phyloP scores from a whole-genome alignment of 1,140 invertebrate genomes.

The Drosophila mojavensis region DNA sequence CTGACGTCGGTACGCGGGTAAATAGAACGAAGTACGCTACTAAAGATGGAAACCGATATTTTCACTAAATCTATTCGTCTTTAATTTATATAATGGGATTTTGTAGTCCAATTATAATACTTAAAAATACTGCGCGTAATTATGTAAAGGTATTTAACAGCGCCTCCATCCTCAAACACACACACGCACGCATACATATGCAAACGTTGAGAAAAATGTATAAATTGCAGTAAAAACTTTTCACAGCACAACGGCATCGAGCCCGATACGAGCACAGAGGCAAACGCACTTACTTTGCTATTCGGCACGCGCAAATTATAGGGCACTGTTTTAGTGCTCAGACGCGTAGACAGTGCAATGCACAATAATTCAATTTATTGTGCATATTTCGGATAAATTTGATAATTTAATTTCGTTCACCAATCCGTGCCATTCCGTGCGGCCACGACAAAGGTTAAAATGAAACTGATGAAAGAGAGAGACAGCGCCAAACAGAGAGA shows the following conservation, averaged over 20 bases:
- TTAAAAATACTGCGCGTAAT: conserved; percentile 47
- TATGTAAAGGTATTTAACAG: conserved; percentile 80
- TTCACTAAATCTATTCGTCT: conserved; percentile 38
- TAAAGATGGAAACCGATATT: conserved; percentile 69
- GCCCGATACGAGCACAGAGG: conserved; percentile 37
- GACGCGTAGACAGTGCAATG: conserved; percentile 44
- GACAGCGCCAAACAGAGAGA: conserved; percentile 28
- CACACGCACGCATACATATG: conserved; percentile 36
- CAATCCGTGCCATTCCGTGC: conserved; percentile 50
- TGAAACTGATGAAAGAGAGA: conserved; percentile 54
- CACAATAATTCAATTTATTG: conserved; percentile 68
- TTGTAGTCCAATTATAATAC: conserved; percentile 18
- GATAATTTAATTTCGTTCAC: conserved; percentile 36
- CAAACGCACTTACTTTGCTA: conserved; percentile 44
- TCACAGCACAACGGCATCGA: conserved; percentile 56
- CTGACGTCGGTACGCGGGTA: conserved; percentile 72
- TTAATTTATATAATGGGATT: conserved; percentile 62
- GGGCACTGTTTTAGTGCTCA: conserved; percentile 10
- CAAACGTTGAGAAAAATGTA: conserved; percentile 76
- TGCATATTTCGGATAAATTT: conserved; percentile 63
- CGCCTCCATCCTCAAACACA: conserved; percentile 40
- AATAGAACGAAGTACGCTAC: conserved; percentile 70
- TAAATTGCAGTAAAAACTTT: conserved; percentile 78
- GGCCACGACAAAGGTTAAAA: conserved; percentile 55
- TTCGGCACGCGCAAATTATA: conserved; percentile 26